These are phyloP conservation scores for Pangasius macronema DNA, from an alignment of 2,797 vertebrate genomes.

Conservation along the genomic window DNA sequence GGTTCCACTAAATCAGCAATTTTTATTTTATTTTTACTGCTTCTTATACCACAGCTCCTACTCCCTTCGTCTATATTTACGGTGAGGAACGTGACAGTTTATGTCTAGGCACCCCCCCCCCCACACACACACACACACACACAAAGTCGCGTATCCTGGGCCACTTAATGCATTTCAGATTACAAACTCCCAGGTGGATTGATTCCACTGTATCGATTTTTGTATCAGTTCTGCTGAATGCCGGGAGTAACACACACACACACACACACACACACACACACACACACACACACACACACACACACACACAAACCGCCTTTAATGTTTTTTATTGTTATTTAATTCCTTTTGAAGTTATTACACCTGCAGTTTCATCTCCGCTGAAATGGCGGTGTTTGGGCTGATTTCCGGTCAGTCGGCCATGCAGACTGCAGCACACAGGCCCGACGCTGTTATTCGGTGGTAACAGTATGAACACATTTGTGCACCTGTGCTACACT, in stretches of 20 bases:
- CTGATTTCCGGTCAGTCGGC: conserved; percentile 5
- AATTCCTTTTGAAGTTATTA: not conserved
- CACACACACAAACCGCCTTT: not conserved
- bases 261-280: conserved; percentile 9
- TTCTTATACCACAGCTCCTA: conserved; percentile 9
- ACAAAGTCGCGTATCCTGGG: not conserved
- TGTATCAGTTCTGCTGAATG: conserved; percentile 26
- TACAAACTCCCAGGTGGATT: conserved; percentile 34
- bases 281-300: not conserved
- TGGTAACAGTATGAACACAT: not conserved
- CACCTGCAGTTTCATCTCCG: not conserved
- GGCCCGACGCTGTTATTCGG: not conserved
- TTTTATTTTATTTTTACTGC: not conserved
- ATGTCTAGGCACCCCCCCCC: conserved; percentile 19
- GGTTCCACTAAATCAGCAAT: conserved; percentile 62
- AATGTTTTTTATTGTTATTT: not conserved
- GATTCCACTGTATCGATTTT: conserved; percentile 38
- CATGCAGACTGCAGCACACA: not conserved
- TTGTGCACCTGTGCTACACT: not conserved
- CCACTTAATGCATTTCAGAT: conserved; percentile 30
- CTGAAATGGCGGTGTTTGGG: not conserved
- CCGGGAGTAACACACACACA: not conserved
- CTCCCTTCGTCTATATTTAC: not conserved
- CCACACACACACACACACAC: conserved; percentile 6
- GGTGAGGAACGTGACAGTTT: not conserved